phyloP scores from a whole-genome alignment of 1,140 invertebrate genomes.

The roundworm (Caenorhabditis elegans) region WBcel235 BX284606.5:11320001-11320500 shows the following conservation, averaged over 20 bases:
- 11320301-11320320: too few species aligned
- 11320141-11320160: not conserved
- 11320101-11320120: slow-evolving; percentile 27
- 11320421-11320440: not conserved
- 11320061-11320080: slow-evolving; percentile 39
- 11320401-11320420: slow-evolving; percentile 8
- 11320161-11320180: slow-evolving; percentile 41
- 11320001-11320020: not conserved
- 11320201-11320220: slow-evolving; percentile 38
- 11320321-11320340: not conserved
- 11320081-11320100: slow-evolving; percentile 34
- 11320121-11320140: not conserved
- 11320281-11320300: not conserved
- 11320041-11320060: slow-evolving; percentile 39
- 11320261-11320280: slow-evolving; percentile 42
- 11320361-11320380: not conserved
- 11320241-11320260: slow-evolving; percentile 28
- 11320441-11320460: not conserved
- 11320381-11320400: not conserved
- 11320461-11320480: not conserved
- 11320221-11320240: slow-evolving; percentile 25
- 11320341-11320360: not conserved
- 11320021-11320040: slow-evolving; percentile 37
- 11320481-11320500: not conserved
- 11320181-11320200: slow-evolving; percentile 36